Evolutionary conservation across 2,113 vertebrate genomes (phyloP).

Genomic region (Polyodon spathula): DNA sequence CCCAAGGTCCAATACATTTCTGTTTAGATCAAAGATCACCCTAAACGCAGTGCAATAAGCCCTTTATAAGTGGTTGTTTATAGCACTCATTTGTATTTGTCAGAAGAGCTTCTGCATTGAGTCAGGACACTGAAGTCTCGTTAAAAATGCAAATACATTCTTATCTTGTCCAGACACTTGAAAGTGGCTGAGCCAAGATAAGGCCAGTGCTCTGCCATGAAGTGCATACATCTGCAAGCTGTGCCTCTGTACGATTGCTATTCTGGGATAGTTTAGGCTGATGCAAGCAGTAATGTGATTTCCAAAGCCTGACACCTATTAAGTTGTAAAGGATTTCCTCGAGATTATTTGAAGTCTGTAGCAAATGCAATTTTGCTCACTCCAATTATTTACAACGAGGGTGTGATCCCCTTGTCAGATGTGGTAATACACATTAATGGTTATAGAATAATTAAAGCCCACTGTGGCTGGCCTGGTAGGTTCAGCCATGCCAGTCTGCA

Average conservation of each 20-base stretch:
- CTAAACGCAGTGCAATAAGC: constrained; percentile 13
- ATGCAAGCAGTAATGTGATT: constrained; percentile 31
- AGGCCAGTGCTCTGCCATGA: constrained; percentile 39
- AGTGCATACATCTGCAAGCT: constrained; percentile 30
- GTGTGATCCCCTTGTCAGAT: constrained; percentile 23
- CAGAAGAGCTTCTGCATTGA: constrained; percentile 29
- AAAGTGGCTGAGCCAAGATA: constrained; percentile 61
- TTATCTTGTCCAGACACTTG: constrained; percentile 67
- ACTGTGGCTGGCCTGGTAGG: background rate
- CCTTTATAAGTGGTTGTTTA: constrained; percentile 24
- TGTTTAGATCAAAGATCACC: background rate
- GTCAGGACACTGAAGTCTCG: constrained; percentile 38
- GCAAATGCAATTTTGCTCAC: constrained; percentile 28
- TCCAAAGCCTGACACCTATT: constrained; percentile 23
- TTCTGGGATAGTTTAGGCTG: constrained; percentile 23
- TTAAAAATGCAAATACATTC: constrained; percentile 68
- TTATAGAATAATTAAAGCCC: constrained; percentile 13
- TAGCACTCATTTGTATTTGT: constrained; percentile 30
- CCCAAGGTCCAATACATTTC: background rate
- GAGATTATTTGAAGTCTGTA: constrained; percentile 18
- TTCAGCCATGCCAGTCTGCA: background rate
- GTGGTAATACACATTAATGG: constrained; percentile 6
- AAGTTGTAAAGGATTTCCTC: constrained; percentile 15
- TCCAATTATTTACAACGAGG: constrained; percentile 21
- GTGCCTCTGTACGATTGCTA: constrained; percentile 28